Percentiles rank a stretch among this genome's conserved stretches.
Conservation (phyloP, 2,888 invertebrate genomes). For the Watsonalla binaria region DNA sequence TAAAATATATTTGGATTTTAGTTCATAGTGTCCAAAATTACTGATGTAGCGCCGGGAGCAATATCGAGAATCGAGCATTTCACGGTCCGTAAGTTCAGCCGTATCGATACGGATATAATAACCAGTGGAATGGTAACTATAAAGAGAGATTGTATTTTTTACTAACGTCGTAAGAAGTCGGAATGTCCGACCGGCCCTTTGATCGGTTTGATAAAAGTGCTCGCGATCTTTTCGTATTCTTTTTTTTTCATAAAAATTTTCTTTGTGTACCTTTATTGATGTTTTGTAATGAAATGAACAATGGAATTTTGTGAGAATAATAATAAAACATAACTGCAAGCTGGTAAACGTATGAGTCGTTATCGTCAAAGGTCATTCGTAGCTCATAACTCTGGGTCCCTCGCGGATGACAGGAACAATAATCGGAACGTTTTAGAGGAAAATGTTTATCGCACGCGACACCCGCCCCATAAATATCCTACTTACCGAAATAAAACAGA, state of each 20-base stretch:
- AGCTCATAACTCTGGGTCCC: slow-evolving; percentile 62
- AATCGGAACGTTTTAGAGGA: slow-evolving; percentile 68
- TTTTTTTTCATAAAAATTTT: slow-evolving; percentile 52
- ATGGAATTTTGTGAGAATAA: slow-evolving; percentile 35
- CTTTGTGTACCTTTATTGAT: slow-evolving; percentile 57
- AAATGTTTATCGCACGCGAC: slow-evolving; percentile 70
- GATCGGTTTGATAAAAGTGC: slow-evolving; percentile 75
- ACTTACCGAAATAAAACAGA: slow-evolving; percentile 63
- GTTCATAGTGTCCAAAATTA: slow-evolving; percentile 48
- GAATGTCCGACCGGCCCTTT: slow-evolving; percentile 76
- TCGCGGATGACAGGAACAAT: slow-evolving; percentile 68
- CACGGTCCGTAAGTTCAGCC: slow-evolving; percentile 72
- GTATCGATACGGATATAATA: slow-evolving; percentile 76
- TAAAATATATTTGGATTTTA: slow-evolving; percentile 23
- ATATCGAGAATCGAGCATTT: slow-evolving; percentile 68
- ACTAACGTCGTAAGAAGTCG: slow-evolving; percentile 77
- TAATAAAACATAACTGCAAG: background rate
- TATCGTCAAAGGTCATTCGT: slow-evolving; percentile 57
- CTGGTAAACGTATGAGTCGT: slow-evolving; percentile 8
- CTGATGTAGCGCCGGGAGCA: slow-evolving; percentile 49
- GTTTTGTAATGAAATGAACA: slow-evolving; percentile 38
- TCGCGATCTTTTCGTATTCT: slow-evolving; percentile 54
- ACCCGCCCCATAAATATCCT: slow-evolving; percentile 72
- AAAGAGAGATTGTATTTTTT: slow-evolving; percentile 79
- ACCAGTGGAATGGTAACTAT: slow-evolving; percentile 78